These are phyloP conservation scores for Drosophila paucipuncta DNA, from an alignment of 2,888 invertebrate genomes.

Conservation along the genomic window DNA sequence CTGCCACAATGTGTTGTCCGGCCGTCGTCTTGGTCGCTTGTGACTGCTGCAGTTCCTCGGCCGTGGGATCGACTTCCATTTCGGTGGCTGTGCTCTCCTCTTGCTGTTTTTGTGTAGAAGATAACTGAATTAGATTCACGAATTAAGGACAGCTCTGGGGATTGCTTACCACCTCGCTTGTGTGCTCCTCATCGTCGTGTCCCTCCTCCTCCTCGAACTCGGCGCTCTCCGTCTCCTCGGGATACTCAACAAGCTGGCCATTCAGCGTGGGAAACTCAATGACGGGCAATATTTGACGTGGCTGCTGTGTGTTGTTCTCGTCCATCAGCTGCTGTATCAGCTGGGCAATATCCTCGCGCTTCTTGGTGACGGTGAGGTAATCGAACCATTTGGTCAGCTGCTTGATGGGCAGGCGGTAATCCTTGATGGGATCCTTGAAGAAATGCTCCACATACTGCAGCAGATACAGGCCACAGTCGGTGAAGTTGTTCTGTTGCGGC, in stretches of 20 bases:
- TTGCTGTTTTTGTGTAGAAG: constrained; percentile 47
- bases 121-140: background rate
- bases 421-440: constrained; percentile 93
- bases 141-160: background rate
- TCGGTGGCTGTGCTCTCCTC: constrained; percentile 73
- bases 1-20: constrained; percentile 23
- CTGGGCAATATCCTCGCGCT: constrained; percentile 94
- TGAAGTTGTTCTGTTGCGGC: constrained; percentile 99
- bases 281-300: constrained; percentile 88
- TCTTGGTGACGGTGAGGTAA: constrained; percentile 92
- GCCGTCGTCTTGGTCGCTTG: constrained; percentile 50
- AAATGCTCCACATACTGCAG: constrained; percentile 98
- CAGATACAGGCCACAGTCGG: constrained; percentile 98
- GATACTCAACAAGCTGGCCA: constrained; percentile 88
- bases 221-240: constrained; percentile 87
- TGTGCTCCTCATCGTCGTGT: constrained; percentile 86
- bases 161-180: constrained; percentile 81
- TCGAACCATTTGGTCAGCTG: constrained; percentile 94
- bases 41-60: constrained; percentile 59
- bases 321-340: constrained; percentile 91
- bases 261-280: constrained; percentile 92
- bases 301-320: constrained; percentile 87
- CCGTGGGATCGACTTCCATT: constrained; percentile 74
- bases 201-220: constrained; percentile 87
- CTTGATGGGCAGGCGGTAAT: constrained; percentile 93